Base-by-base conservation (phyloP, 2,113 vertebrate genomes). In the Clarias magur region DNA sequence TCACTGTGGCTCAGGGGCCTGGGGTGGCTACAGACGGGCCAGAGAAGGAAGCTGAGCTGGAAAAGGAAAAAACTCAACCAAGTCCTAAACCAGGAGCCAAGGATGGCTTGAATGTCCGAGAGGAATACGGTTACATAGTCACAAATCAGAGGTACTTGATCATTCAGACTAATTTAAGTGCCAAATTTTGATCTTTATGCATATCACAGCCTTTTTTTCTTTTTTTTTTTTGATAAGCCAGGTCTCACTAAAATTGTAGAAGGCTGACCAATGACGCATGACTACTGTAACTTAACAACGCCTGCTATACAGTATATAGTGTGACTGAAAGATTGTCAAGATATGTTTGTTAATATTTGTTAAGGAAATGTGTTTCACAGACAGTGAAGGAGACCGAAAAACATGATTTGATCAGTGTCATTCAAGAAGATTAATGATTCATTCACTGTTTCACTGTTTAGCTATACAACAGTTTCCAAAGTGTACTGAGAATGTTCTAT, bases 111-210 rank as follows among this genome's bases (percentile, higher is more conserved):
- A 93, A 90, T 38, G 87, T 82, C 2, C 94, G 95, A 0, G 97
- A 99, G 48, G 96, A 98, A 87, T 99, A 99, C 0, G 97, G 97
- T 89, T 99, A 99, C 95, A 98, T 99, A 15, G 82, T 98, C 90
- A 99, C 98, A 0, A 96, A 98, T 91, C 96, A 96, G 91, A 99
- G 97, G 98, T 99, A 87, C 10, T 42, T 62, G 53, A 67, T 78
- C 23, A 23, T 27, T 83, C 23, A 2, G 27, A 6, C 23, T 57
- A 3, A 82, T 13, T 60, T 72, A 5, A 48, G n/a, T 30, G 72
- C 0, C 27, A 67, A 59, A 34, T 84, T 60, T 21, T 59, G 65
- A 48, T 82, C 34, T 65, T 60, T 48, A n/a, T 27, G 7, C 21
- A 48, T 65, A 23, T 53, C 38, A 68, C 7, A 53, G 42, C 42